Evolutionary conservation across 2,797 vertebrate genomes (phyloP), one percentile per base, ranked within the genome.

Genomic region (Malacoctenus gilli): DNA sequence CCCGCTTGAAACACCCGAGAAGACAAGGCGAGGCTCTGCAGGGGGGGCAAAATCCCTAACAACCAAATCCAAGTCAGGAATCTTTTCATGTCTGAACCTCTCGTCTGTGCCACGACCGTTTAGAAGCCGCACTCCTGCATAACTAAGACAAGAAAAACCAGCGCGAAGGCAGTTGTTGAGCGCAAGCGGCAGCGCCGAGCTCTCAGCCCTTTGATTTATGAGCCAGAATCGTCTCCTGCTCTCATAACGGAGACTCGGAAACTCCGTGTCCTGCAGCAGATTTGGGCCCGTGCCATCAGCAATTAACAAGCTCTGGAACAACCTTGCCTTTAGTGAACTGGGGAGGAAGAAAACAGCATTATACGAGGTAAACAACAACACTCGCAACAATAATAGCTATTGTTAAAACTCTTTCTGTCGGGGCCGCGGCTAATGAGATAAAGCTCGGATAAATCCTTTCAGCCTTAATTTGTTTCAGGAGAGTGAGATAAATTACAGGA

Each of bases 11-110:
- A 43, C 49, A 46, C 42, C 62, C 35, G 16, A 49, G 73, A 50
- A 73, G 36, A 67, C 65, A 56, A 75, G 50, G 37, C 31, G 8
- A 16, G 7, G 39, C 65, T 59, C 57, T 39, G 61, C 21, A 1
- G 64, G 15, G 14, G 18, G 25, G 15, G 16, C 41, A 50, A 80
- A 83, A 77, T 74, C 77, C 82, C 68, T 77, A 66, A 85, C 86
- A 85, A 86, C 83, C 64, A 82, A 85, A 86, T 80, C 80, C 56
- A 50, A 80, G 80, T 79, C 63, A 69, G 69, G 76, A 83, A 86
- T 80, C 74, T 77, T 69, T 71, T 50, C 70, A 73, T 36, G 71
- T 68, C 62, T 59, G 59, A 59, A 57, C 16, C 58, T 34, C 62
- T 54, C 44, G 11, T 80, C 70, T 71, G 70, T 43, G 68, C 32